Conservation (phyloP, 2,888 invertebrate species). For the Cantharis flavilabris region DNA sequence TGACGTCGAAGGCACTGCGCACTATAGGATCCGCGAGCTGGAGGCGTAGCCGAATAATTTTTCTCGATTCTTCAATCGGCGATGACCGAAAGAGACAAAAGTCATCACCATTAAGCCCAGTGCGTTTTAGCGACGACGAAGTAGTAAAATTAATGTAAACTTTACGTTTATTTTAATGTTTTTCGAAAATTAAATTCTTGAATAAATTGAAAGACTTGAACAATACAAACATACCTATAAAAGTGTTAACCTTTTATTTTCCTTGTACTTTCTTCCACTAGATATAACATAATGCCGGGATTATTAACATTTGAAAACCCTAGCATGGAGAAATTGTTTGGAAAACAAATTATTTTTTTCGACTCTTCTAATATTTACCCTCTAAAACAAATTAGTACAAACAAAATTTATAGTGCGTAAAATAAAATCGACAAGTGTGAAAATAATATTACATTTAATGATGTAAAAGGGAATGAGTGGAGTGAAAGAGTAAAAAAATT, state of each 20-base stretch:
- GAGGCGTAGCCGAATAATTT: neutral
- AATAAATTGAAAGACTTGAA: neutral
- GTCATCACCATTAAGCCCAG: neutral
- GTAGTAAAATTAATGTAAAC: neutral
- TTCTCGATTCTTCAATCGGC: neutral
- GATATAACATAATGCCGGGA: constrained; percentile 13
- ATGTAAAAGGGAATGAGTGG: constrained; percentile 1
- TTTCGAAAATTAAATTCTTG: constrained; percentile 1
- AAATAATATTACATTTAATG: constrained; percentile 20
- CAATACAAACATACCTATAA: neutral
- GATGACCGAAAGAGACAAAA: neutral
- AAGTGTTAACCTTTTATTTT: constrained; percentile 1
- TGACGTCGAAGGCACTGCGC: neutral
- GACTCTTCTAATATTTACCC: constrained; percentile 8
- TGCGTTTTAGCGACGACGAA: neutral
- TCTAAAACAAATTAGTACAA: constrained; percentile 4
- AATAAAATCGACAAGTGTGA: constrained; percentile 9
- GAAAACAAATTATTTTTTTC: constrained; percentile 10
- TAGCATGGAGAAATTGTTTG: constrained; percentile 17
- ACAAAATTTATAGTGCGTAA: constrained; percentile 10
- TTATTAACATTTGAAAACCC: constrained; percentile 21
- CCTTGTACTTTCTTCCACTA: constrained; percentile 15
- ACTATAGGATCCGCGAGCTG: too few species aligned
- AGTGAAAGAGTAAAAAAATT: constrained; percentile 19
- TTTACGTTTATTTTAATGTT: neutral